Base-by-base conservation (phyloP, 2,888 invertebrate genomes). In the Serrognathus titanus region DNA sequence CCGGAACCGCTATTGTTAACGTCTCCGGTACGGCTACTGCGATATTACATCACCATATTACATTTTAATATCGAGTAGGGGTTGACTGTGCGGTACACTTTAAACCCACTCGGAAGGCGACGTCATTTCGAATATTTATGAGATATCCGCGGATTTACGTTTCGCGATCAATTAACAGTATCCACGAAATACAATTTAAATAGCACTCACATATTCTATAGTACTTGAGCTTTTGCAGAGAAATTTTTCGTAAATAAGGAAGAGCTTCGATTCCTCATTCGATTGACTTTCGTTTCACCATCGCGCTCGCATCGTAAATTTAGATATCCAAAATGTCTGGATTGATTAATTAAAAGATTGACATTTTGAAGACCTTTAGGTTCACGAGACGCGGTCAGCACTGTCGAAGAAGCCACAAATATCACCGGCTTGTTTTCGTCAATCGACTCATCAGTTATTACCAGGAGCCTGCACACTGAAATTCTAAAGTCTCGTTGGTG, bases 1-100 rank as follows among this genome's bases (percentile, higher is more conserved):
- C 73, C 73, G 73, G 73, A 74, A 75, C 73, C 67, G 67, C 72
- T 68, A 72, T 73, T 74, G 73, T 74, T 72, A 69, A 67, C 64
- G 66, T 60, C 65, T 63, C 58, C 62, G 62, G 54, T 62, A 62
- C 62, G 63, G 64, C 62, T 60, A 59, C 63, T 60, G 63, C 59
- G 59, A 62, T 64, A 65, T 65, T 62, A 62, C 62, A 62, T 62
- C 58, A 57, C 60, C 59, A 60, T 63, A 59, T 61, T 60, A 63
- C 61, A 58, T 62, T 57, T 59, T 63, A 61, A 59, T 62, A 62
- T 62, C 57, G 59, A 61, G 58, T 58, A 50, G 60, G 47, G 35
- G 31, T 48, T 36, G 48, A 31, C 20, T 43, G 12, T 43, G 43
- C 16, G 43, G 39, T 46, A 51, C 51, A 51, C 47, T 57, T 52